These are phyloP conservation scores for Macrosiphum euphorbiae DNA, from an alignment of 2,888 invertebrate species.

Conservation along the genomic window DNA sequence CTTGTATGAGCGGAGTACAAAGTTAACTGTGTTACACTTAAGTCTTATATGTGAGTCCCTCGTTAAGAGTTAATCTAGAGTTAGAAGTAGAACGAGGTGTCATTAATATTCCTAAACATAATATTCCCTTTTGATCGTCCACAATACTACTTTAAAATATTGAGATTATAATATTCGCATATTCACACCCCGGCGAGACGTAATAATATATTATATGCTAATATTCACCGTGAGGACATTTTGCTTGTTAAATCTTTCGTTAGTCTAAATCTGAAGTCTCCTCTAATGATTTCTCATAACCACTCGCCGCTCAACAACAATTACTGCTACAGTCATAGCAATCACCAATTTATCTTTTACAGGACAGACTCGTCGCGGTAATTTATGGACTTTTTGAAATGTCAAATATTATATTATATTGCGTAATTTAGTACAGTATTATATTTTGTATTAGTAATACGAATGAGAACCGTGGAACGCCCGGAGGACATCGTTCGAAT, in stretches of 20 bases:
- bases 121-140: neutral
- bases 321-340: neutral
- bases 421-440: neutral
- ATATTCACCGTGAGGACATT: neutral
- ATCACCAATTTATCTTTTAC: neutral
- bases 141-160: neutral
- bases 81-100: neutral
- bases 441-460: neutral
- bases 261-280: neutral
- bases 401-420: neutral
- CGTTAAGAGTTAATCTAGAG: no score
- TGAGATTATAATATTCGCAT: neutral
- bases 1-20: no score
- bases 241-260: neutral
- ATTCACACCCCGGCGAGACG: neutral
- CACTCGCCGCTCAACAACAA: neutral
- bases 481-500: neutral
- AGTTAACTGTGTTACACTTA: no score
- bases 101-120: neutral
- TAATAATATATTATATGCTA: neutral
- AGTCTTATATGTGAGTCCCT: no score
- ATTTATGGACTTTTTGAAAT: neutral
- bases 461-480: neutral
- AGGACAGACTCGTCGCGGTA: neutral
- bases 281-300: neutral